phyloP scores from a whole-genome alignment of 2,113 vertebrate species.

The Emydocephalus ijimae region DNA sequence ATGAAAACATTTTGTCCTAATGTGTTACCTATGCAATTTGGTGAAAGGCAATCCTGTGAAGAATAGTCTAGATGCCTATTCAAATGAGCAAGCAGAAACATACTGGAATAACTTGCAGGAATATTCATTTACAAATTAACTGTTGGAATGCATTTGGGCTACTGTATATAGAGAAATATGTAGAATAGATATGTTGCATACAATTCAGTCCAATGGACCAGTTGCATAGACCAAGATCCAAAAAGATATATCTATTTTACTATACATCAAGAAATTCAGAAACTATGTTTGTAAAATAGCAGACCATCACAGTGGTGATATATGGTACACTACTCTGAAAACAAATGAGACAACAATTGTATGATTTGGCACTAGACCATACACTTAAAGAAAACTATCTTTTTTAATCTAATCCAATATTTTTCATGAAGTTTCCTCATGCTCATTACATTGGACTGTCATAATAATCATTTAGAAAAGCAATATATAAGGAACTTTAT shows the following conservation, averaged over 20 bases:
- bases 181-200: not conserved
- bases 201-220: not conserved
- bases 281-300: not conserved
- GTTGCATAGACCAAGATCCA: not conserved
- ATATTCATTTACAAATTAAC: not conserved
- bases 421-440: not conserved
- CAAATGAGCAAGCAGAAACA: not conserved
- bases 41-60: not conserved
- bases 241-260: not conserved
- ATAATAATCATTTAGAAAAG: not conserved
- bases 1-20: not conserved
- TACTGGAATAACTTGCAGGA: not conserved
- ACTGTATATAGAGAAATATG: not conserved
- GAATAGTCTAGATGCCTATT: too few species aligned
- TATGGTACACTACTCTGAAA: not conserved
- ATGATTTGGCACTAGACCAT: not conserved
- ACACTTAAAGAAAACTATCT: not conserved
- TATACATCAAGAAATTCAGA: not conserved
- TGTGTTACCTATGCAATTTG: not conserved
- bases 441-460: not conserved
- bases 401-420: not conserved
- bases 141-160: not conserved
- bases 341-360: not conserved
- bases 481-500: not conserved
- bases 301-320: not conserved